Evolutionary conservation across 1,140 invertebrate species (phyloP), one percentile per base, ranked within the genome.

Genomic region (Lasioglossum baleicum): DNA sequence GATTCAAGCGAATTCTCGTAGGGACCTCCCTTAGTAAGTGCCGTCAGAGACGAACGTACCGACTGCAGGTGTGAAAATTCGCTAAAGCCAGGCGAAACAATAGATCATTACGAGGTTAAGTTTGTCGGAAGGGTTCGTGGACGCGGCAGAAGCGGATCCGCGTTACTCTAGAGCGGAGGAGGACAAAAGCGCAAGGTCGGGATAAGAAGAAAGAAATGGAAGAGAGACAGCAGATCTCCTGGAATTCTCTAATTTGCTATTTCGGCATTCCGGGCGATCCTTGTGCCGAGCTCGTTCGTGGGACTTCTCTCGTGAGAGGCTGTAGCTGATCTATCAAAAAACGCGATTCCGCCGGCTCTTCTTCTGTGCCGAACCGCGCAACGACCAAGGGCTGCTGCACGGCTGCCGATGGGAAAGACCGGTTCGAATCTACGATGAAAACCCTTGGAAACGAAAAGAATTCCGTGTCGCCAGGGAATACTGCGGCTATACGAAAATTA

Each of bases 191-290:
- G 53, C 75, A 40, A 40, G 75, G 42, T 75, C 81, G 64, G 63
- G 69, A 20, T 20, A 56, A 81, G 75, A 75, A 80, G 35, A 70
- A 83, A 81, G 68, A 61, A 48, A 58, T 2, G 26, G 68, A 70
- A 80, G 69, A 69, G 75, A 42, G 85, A 65, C 87, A 66, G 73
- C 79, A 74, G 71, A 88, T 87, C 81, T 85, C 74, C 72, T 84
- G 90, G 91, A 92, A 92, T 92, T 88, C 91, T 88, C 91, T 92
- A 92, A 92, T 92, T 92, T 92, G 90, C 91, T 92, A 92, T 91
- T 91, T 92, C 90, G 86, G 88, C 91, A 91, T 92, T 92, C 91
- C 88, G 71, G 64, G 84, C 86, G 85, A 89, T 87, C 87, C 70
- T 61, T 73, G 51, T 65, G 76, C 40, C 63, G 61, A 51, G 70